A percentile compares a stretch with the other conserved stretches of the same genome.
Evolutionary conservation across 2,888 invertebrate genomes (phyloP).

Genomic region (Thymelicus lineola): DNA sequence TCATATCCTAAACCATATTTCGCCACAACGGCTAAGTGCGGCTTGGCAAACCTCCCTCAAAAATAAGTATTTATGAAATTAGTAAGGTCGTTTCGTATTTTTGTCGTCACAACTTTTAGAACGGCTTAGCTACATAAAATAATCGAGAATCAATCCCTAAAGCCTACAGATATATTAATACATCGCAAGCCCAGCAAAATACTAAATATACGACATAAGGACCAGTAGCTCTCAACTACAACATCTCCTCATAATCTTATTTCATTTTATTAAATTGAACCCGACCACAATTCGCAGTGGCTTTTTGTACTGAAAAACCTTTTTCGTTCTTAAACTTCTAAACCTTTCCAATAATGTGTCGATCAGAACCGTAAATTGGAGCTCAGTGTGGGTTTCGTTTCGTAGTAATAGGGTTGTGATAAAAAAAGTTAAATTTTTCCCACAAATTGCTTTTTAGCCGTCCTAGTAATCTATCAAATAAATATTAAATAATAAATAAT

Average conservation of each 20-base stretch:
- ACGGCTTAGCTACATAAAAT: background rate
- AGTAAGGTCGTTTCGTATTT: too few species aligned
- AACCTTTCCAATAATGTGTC: background rate
- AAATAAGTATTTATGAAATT: too few species aligned
- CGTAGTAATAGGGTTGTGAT: background rate
- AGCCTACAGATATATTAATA: constrained; percentile 9
- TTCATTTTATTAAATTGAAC: constrained; percentile 18
- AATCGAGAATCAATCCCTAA: background rate
- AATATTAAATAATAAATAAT: too few species aligned
- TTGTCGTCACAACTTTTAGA: too few species aligned
- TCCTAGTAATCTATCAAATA: background rate
- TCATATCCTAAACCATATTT: too few species aligned
- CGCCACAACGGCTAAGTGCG: too few species aligned
- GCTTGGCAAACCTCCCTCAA: too few species aligned
- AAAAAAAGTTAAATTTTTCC: background rate
- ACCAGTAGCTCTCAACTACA: constrained; percentile 24
- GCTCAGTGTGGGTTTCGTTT: background rate
- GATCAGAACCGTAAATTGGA: background rate
- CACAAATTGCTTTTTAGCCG: background rate
- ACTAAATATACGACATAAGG: constrained; percentile 22
- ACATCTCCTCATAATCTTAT: constrained; percentile 15
- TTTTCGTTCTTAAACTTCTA: background rate
- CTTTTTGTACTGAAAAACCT: too few species aligned
- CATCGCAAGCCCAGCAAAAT: constrained; percentile 19
- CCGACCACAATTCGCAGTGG: too few species aligned